Base-by-base conservation (phyloP, 2,797 vertebrate species). In the Thamnophis elegans region DNA sequence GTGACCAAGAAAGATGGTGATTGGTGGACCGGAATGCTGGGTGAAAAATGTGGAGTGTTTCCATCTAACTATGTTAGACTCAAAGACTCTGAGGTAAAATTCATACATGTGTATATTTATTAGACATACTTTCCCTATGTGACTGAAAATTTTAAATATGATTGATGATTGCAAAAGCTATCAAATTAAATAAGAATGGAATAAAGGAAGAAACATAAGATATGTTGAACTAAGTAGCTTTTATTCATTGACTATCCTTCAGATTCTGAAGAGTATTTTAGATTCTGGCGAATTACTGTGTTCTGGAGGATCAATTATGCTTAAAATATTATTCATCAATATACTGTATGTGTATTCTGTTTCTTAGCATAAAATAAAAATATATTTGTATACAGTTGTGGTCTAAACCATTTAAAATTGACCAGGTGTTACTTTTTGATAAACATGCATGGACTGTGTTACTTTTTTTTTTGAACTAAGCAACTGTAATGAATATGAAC, bases 11-110 rank as follows among this genome's bases (percentile, higher is more conserved):
- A 99, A 97, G 99, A 99, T 96, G 99, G 99, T 0, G 99, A 99
- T 95, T 99, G 99, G 99, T 99, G 99, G 99, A 99, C 99, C 0
- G 99, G 99, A 62, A 98, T 98, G 36, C 98, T 98, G 90, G 98
- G 97, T 28, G 99, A 98, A 89, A 99, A 99, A 97, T 98, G 98
- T 0, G 99, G 99, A 93, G 99, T 99, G 96, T 99, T 99, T 96
- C 99, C 99, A 14, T 99, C 99, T 94, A 99, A 99, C 97, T 99
- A 99, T 91, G 99, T 99, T 96, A 99, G 99, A 96, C 99, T 98
- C 90, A 98, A 99, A 94, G 99, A 99, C 94, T 97, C 98, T 60
- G 98, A 98, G 98, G 98, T 98, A 98, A 97, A 96, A 42, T 82
- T 32, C 51, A 62, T 20, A 2, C 28, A 94, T 94, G 93, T 94